Evolutionary conservation across 1,140 invertebrate genomes (phyloP), one percentile per base, ranked within the genome.

Genomic region (Bemisia tabaci): DNA sequence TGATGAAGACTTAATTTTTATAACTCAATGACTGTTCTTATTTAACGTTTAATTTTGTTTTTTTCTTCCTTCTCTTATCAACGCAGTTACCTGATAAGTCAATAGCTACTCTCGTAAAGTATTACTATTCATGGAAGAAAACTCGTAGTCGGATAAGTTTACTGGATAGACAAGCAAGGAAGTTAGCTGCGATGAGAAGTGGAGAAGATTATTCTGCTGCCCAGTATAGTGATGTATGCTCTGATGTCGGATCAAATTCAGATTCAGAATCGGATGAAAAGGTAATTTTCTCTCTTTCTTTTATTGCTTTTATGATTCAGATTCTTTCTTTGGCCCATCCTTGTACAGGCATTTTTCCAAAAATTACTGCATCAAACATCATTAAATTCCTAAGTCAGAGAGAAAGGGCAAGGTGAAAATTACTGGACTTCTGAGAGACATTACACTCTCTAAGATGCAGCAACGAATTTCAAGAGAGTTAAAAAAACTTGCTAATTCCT

Each of bases 121-220:
- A 97, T 79, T 98, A 98, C 77, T 98, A 98, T 76, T 94, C 91
- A 71, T 98, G 95, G 95, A 98, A 98, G 76, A 98, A 97, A 75
- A 94, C 92, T 12, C 81, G 93, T 74, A 89, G 89, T 72, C 84
- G 92, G 62, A 94, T 89, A 62, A 97, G 93, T 74, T 79, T 96
- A 24, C 97, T 98, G 91, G 95, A 98, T 22, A 39, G 87, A 65
- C 89, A 92, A 77, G 89, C 87, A 1, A 82, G 85, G 75, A 91
- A 84, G 80, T 79, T 87, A 71, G 85, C 80, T 17, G 72, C 71
- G 68, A 72, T 77, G 27, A 71, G 77, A 64, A 80, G 79, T 72
- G 79, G 79, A 25, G 80, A 80, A 68, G 80, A 80, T 69, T 79
- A 78, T 65, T 76, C 75, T 22, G 74, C 74, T 26, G 86, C 84